Percentiles rank a stretch among this genome's conserved stretches.
These are phyloP conservation scores for Philereme vetulata DNA, from an alignment of 2,888 invertebrate genomes.

Conservation along the genomic window DNA sequence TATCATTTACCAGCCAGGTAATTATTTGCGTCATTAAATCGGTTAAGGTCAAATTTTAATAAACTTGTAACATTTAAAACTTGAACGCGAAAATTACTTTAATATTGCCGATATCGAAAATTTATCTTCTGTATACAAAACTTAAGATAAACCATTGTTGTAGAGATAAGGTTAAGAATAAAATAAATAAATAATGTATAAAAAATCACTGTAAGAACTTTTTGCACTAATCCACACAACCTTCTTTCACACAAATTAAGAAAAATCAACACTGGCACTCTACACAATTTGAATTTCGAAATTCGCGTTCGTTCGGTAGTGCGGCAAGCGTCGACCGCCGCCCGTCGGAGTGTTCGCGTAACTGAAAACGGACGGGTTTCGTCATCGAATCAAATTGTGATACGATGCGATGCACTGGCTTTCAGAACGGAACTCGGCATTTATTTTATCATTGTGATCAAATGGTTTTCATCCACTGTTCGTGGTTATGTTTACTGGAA, in stretches of 20 bases:
- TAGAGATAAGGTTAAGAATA: constrained; percentile 39
- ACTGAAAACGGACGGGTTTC: constrained; percentile 63
- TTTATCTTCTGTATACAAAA: constrained; percentile 43
- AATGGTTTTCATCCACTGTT: constrained; percentile 4
- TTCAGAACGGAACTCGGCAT: constrained; percentile 27
- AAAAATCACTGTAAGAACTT: constrained; percentile 20
- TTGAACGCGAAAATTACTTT: constrained; percentile 5
- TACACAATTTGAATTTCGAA: constrained; percentile 48
- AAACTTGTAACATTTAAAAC: constrained; percentile 3
- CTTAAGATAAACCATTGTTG: constrained; percentile 43
- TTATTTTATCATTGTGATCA: constrained; percentile 15
- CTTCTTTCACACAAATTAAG: constrained; percentile 44
- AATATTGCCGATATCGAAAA: constrained; percentile 4
- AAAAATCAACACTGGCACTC: constrained; percentile 59
- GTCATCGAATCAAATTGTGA: constrained; percentile 61
- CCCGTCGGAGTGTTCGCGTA: constrained; percentile 67
- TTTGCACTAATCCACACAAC: constrained; percentile 39
- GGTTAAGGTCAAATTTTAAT: constrained; percentile 15
- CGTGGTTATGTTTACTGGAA: neutral
- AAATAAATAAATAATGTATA: constrained; percentile 24
- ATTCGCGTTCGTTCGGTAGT: constrained; percentile 43
- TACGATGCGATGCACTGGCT: constrained; percentile 40
- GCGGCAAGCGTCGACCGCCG: constrained; percentile 68
- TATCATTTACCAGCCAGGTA: neutral
- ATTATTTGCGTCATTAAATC: constrained; percentile 9